These are phyloP conservation scores for Dinocampus coccinellae DNA, from an alignment of 2,888 invertebrate genomes.

Conservation along the genomic window DNA sequence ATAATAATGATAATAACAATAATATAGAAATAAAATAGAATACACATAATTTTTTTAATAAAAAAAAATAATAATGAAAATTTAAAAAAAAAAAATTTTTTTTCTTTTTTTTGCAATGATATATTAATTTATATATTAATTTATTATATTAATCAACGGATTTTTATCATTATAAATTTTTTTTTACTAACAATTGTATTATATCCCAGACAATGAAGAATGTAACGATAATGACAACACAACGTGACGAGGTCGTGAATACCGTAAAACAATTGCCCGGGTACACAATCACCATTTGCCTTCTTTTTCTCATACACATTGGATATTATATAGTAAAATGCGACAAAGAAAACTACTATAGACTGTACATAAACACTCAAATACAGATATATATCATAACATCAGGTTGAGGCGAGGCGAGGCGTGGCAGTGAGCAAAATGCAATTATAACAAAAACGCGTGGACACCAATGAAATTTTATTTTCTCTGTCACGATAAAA, in stretches of 20 bases:
- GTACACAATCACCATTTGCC: not conserved
- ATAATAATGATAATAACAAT: too few relatives aligned
- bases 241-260: not conserved
- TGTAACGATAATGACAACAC: not conserved
- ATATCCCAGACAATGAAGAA: not conserved
- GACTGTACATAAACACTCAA: slow-evolving; percentile 40
- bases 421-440: slow-evolving; percentile 53
- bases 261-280: not conserved
- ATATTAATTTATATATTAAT: not conserved
- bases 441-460: slow-evolving; percentile 59
- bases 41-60: too few relatives aligned
- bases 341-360: not conserved
- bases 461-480: slow-evolving; percentile 25
- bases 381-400: slow-evolving; percentile 52
- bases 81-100: not conserved
- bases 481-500: slow-evolving; percentile 13
- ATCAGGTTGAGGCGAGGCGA: slow-evolving; percentile 54
- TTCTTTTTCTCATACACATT: not conserved
- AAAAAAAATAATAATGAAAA: too few relatives aligned
- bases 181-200: not conserved
- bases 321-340: not conserved
- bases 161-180: not conserved
- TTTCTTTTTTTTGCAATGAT: too few relatives aligned
- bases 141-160: not conserved
- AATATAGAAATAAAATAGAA: not conserved